These are phyloP conservation scores for Nemapogon koenigi DNA, from an alignment of 2,888 invertebrate species.

Conservation along the genomic window DNA sequence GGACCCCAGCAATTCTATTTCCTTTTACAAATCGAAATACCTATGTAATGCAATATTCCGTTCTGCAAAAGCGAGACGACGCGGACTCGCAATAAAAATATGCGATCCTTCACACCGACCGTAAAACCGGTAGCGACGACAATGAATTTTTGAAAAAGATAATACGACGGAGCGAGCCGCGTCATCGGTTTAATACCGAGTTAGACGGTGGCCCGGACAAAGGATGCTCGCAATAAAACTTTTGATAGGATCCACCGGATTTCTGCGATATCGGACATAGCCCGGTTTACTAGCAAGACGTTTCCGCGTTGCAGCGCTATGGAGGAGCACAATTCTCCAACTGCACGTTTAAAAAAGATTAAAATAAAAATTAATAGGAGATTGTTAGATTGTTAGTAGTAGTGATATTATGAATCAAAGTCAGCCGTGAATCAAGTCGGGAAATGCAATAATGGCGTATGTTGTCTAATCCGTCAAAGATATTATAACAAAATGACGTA, in stretches of 20 bases:
- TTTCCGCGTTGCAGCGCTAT: conserved; percentile 10
- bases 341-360: too few relatives aligned
- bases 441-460: too few relatives aligned
- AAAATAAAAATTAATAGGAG: too few relatives aligned
- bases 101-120: conserved; percentile 45
- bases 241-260: conserved; percentile 56
- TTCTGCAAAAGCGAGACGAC: neutral
- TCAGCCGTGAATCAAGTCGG: too few relatives aligned
- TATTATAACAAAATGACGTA: too few relatives aligned
- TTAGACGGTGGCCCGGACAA: conserved; percentile 41
- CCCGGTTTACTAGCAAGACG: conserved; percentile 31
- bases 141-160: conserved; percentile 63
- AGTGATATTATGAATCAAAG: too few relatives aligned
- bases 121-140: conserved; percentile 53
- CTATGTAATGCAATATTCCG: conserved; percentile 1
- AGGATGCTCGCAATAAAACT: conserved; percentile 50
- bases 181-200: conserved; percentile 45
- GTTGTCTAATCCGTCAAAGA: too few relatives aligned
- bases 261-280: conserved; percentile 54
- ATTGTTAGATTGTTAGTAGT: too few relatives aligned
- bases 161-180: conserved; percentile 29
- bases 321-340: too few relatives aligned
- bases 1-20: too few relatives aligned
- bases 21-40: too few relatives aligned
- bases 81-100: conserved; percentile 51